These are phyloP conservation scores for Malacoctenus gilli DNA, from an alignment of 2,797 vertebrate genomes.

Conservation along the genomic window DNA sequence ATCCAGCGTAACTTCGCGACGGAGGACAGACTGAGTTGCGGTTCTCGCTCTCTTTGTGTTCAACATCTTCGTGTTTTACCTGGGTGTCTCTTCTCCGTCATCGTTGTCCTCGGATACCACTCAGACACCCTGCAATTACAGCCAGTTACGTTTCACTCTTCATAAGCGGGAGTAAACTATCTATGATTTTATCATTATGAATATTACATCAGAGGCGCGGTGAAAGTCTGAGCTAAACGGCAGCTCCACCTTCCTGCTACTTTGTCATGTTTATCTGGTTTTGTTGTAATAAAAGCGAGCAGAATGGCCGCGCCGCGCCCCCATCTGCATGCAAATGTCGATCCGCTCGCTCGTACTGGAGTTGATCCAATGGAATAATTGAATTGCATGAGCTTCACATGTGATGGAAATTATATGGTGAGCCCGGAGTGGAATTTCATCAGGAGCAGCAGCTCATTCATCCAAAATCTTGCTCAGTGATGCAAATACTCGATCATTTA, in stretches of 20 bases:
- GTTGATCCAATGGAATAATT: conserved; percentile 46
- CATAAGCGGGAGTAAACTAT: conserved; percentile 27
- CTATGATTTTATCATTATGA: conserved; percentile 19
- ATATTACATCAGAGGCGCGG: too few species aligned
- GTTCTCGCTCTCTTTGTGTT: too few species aligned
- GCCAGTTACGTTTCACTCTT: conserved; percentile 1
- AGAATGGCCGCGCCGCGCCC: not conserved
- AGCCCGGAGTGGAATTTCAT: conserved; percentile 59
- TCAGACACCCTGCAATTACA: conserved; percentile 6
- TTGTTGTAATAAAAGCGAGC: conserved; percentile 27
- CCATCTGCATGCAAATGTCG: conserved; percentile 42
- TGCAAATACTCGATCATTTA: conserved; percentile 75
- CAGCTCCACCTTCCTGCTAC: too few species aligned
- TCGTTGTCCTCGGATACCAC: too few species aligned
- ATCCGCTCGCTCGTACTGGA: conserved; percentile 18
- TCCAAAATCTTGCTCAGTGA: conserved; percentile 71
- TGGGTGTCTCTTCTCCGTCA: too few species aligned
- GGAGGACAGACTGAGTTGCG: too few species aligned
- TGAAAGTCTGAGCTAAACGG: too few species aligned
- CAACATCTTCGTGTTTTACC: too few species aligned
- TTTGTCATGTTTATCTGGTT: too few species aligned
- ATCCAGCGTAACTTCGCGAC: too few species aligned
- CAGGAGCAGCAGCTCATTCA: conserved; percentile 63
- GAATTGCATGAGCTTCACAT: conserved; percentile 33
- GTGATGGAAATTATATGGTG: conserved; percentile 51